Base-by-base conservation (phyloP, 2,113 vertebrate genomes). In the Eublepharis macularius region DNA sequence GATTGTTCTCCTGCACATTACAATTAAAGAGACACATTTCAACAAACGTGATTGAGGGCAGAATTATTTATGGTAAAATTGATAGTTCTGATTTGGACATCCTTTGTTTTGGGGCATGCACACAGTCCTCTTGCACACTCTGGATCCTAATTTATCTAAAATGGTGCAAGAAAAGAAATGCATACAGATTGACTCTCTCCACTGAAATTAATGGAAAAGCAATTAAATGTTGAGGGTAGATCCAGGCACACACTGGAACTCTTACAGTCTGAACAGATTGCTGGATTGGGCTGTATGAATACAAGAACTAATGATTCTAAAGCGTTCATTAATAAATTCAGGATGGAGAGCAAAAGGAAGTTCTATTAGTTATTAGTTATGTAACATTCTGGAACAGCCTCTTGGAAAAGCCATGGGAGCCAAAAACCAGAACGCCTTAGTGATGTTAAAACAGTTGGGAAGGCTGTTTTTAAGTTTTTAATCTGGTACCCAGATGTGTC, bases 401-500 rank as follows among this genome's bases (percentile, higher is more conserved):
- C 36, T 19, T 41, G 54, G 6, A n/a, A 69, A 54, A n/a, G 47
- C n/a, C 39, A 34, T 26, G 13, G 49, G 66, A 78, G 45, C 74
- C 72, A 79, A 68, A 65, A 39, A 49, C 26, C 43, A 60, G 45
- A 19, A 36, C 34, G 78, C 5, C 5, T 8, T 12, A 32, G 11
- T 47, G 47, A 11, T 73, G 45, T 80, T 9, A 65, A 60, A 85
- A 26, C 29, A n/a, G 39, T 41, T 36, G 34, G 41, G 41, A 85
- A 63, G 76, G 13, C 36, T 39, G 41, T 65, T 83, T 65, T 83
- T 6, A 41, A 47, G 32, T 26, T 60, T 63, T 76, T 49, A 39
- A 77, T 84, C 74, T 85, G 51, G 29, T 63, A 47, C 51, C 29
- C 83, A 85, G 66, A 85, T 79, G 76, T 60, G 76, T 32, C 51